These are phyloP conservation scores for Falco columbarius DNA, from an alignment of 2,797 vertebrate species.

Conservation along the genomic window DNA sequence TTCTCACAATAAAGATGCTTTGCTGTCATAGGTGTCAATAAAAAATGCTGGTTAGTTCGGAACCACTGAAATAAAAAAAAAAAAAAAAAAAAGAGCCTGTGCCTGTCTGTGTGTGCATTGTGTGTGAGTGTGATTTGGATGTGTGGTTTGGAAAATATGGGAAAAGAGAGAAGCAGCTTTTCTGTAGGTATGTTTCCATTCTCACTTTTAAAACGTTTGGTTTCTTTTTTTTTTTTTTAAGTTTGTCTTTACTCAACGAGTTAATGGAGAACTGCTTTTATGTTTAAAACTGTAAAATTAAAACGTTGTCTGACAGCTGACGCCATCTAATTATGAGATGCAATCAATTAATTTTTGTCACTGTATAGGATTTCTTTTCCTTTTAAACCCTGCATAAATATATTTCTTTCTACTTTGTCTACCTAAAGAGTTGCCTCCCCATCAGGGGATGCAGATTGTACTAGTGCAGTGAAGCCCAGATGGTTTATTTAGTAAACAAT, in stretches of 20 bases:
- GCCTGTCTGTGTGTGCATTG: background rate
- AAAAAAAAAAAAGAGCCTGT: background rate
- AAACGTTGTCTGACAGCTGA: background rate
- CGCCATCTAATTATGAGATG: background rate
- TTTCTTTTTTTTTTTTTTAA: background rate
- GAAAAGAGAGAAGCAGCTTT: background rate
- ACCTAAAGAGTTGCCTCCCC: background rate
- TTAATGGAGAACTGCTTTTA: background rate
- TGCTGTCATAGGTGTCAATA: slow-evolving; percentile 48
- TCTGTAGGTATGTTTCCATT: slow-evolving; percentile 2
- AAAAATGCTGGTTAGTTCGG: slow-evolving; percentile 39
- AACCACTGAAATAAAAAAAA: background rate
- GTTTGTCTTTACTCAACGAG: background rate
- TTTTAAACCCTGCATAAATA: background rate
- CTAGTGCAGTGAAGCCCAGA: background rate
- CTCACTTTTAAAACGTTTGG: background rate
- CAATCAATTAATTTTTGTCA: slow-evolving; percentile 23
- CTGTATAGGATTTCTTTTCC: slow-evolving; percentile 17
- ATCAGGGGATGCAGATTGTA: background rate
- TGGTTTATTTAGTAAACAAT: background rate
- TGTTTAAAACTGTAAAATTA: slow-evolving; percentile 22
- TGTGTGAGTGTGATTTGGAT: background rate
- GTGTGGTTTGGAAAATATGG: background rate
- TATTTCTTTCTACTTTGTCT: background rate
- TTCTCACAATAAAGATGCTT: slow-evolving; percentile 66